phyloP scores from a whole-genome alignment of 2,113 vertebrate genomes.

The Cinclus cinclus region DNA sequence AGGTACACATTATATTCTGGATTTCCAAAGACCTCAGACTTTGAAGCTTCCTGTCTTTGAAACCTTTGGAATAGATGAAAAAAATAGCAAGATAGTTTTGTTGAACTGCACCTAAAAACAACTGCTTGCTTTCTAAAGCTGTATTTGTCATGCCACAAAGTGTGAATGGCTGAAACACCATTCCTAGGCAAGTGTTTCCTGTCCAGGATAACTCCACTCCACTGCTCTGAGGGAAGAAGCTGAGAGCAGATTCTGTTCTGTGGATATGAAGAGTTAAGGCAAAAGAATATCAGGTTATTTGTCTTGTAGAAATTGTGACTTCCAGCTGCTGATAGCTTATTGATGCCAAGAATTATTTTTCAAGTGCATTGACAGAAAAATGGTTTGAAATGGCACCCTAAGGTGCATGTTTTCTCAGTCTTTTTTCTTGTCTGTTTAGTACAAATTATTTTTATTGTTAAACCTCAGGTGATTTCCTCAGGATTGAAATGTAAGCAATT shows the following conservation, averaged over 20 bases:
- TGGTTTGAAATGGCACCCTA: neutral
- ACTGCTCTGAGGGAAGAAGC: neutral
- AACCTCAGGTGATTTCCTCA: neutral
- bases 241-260: neutral
- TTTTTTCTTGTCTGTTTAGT: neutral
- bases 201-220: neutral
- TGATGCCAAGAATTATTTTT: neutral
- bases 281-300: neutral
- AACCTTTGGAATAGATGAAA: neutral
- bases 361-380: neutral
- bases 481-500: neutral
- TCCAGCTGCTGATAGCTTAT: neutral
- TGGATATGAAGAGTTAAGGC: neutral
- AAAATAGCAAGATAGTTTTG: neutral
- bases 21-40: neutral
- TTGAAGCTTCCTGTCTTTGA: neutral
- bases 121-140: neutral
- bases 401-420: neutral
- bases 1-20: neutral
- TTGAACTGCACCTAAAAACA: neutral
- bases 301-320: neutral
- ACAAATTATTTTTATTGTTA: neutral
- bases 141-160: neutral
- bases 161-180: neutral
- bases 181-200: neutral